Conservation (phyloP, 2,113 vertebrate genomes). For the Poeciliopsis retropinna region DNA sequence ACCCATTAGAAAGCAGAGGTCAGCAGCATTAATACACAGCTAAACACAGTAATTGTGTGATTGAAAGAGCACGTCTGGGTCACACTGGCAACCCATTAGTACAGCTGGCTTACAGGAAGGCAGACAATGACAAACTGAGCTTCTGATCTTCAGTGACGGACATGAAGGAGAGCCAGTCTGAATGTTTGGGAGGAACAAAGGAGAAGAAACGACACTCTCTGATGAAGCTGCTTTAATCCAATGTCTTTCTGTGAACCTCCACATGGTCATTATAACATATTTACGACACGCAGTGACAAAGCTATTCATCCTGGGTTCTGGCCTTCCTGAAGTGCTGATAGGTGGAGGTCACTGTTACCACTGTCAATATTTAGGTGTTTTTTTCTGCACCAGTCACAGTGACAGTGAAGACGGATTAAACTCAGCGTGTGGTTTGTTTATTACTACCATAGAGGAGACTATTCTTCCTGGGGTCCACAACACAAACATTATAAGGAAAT, state of each 20-base stretch:
- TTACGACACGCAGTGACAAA: conserved; percentile 17
- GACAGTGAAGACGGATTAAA: no score
- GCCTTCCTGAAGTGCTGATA: conserved; percentile 32
- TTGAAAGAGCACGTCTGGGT: conserved; percentile 52
- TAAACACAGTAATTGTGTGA: conserved; percentile 68
- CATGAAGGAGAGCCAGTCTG: conserved; percentile 32
- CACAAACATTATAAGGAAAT: no score
- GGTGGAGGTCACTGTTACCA: not conserved
- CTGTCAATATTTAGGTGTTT: no score
- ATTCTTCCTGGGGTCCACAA: no score
- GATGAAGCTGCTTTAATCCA: conserved; percentile 42
- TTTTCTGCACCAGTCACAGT: no score
- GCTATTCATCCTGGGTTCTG: conserved; percentile 21
- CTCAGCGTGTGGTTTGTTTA: no score
- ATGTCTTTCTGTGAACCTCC: conserved; percentile 26
- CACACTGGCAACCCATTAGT: conserved; percentile 66
- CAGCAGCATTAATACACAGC: conserved; percentile 65
- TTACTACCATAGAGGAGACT: no score
- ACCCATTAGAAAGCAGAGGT: conserved; percentile 73
- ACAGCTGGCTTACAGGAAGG: conserved; percentile 53
- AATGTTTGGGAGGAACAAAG: conserved; percentile 48
- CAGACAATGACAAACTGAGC: conserved; percentile 62
- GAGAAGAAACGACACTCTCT: not conserved
- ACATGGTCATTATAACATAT: conserved; percentile 41
- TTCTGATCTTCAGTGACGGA: conserved; percentile 58